Evolutionary conservation across 2,888 invertebrate genomes (phyloP).

Genomic region (Mesochorus sp.): DNA sequence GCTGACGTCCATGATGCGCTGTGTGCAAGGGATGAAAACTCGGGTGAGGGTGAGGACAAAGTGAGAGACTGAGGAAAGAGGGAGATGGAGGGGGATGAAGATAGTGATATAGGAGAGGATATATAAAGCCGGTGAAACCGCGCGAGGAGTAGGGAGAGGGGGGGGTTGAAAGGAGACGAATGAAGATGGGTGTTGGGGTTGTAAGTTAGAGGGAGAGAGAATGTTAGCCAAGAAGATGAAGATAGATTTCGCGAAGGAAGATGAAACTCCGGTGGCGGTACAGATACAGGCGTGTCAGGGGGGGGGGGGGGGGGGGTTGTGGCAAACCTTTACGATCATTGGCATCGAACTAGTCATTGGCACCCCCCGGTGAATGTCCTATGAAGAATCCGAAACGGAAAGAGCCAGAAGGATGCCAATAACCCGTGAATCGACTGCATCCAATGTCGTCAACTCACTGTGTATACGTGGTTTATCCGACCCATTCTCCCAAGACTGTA

Average conservation of each 20-base stretch:
- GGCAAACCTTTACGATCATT: neutral
- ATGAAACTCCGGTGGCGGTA: slow-evolving; percentile 20
- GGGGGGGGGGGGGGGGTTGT: no score
- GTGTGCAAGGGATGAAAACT: slow-evolving; percentile 21
- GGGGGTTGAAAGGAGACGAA: slow-evolving; percentile 44
- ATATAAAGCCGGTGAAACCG: slow-evolving; percentile 51
- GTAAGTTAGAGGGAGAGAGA: slow-evolving; percentile 2
- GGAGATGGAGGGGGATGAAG: neutral
- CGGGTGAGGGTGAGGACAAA: slow-evolving; percentile 45
- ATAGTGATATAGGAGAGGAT: slow-evolving; percentile 10
- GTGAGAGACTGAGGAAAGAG: slow-evolving; percentile 8
- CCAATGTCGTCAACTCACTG: slow-evolving; percentile 17
- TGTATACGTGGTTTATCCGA: slow-evolving; percentile 1
- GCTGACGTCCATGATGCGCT: slow-evolving; percentile 54
- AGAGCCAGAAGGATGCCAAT: slow-evolving; percentile 38
- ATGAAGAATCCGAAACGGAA: slow-evolving; percentile 9
- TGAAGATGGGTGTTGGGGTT: slow-evolving; percentile 19
- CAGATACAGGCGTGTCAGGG: slow-evolving; percentile 2
- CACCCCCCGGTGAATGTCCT: slow-evolving; percentile 7
- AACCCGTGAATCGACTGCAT: slow-evolving; percentile 18
- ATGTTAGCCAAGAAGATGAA: slow-evolving; percentile 37
- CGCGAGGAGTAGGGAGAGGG: no score
- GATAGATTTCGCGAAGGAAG: slow-evolving; percentile 49
- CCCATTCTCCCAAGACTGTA: slow-evolving; percentile 31
- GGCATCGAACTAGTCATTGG: slow-evolving; percentile 26